Evolutionary conservation across 2,113 vertebrate genomes (phyloP).

Genomic region (Phalacrocorax pelagicus): DNA sequence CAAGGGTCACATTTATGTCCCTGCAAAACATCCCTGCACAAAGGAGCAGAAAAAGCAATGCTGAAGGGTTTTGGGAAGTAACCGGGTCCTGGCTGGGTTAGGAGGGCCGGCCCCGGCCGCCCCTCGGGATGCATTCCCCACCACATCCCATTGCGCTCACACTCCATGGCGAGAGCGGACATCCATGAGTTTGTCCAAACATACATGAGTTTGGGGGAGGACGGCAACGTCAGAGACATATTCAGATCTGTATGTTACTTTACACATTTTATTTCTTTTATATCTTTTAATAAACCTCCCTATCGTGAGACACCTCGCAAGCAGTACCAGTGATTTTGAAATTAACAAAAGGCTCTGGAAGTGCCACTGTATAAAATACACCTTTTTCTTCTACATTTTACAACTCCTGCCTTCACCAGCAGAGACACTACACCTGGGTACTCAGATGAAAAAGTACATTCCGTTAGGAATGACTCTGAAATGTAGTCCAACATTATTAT

Average conservation of each 20-base stretch:
- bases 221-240: rapidly evolving
- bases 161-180: rapidly evolving
- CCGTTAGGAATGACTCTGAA: background rate
- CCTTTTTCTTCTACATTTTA: background rate
- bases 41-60: background rate
- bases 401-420: background rate
- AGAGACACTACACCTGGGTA: background rate
- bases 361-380: background rate
- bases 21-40: background rate
- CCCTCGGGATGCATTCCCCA: background rate
- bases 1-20: rapidly evolving
- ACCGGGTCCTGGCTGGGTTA: rapidly evolving
- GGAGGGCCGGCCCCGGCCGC: rapidly evolving
- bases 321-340: background rate
- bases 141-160: rapidly evolving
- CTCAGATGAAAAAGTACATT: background rate
- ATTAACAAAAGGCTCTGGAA: background rate
- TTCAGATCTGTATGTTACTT: background rate
- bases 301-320: background rate
- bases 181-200: rapidly evolving
- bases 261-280: background rate
- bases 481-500: constrained; percentile 4
- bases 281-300: background rate
- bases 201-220: rapidly evolving
- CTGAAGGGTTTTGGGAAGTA: background rate